phyloP scores from a whole-genome alignment of 1,140 invertebrate species.

The Antheraea mylitta region DNA sequence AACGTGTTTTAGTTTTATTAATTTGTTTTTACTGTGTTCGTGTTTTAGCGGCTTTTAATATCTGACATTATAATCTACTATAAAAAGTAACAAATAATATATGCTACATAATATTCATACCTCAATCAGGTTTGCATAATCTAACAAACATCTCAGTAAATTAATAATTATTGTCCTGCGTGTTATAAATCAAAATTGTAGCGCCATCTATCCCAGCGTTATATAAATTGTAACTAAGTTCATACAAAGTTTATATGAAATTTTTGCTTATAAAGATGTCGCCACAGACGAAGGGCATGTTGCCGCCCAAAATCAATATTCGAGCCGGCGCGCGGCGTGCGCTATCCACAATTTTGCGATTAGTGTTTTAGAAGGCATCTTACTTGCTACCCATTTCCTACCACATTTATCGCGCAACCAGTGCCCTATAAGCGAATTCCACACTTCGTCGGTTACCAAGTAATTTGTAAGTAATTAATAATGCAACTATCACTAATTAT shows the following conservation, averaged over 20 bases:
- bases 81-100: background rate
- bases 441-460: slow-evolving; percentile 35
- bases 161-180: background rate
- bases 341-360: slow-evolving; percentile 56
- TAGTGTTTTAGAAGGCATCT: slow-evolving; percentile 56
- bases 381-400: slow-evolving; percentile 50
- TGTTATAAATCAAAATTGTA: background rate
- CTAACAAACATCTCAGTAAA: background rate
- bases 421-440: slow-evolving; percentile 50
- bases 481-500: background rate
- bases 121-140: background rate
- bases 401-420: slow-evolving; percentile 49
- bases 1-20: no score
- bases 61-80: background rate
- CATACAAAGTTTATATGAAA: background rate
- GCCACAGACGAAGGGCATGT: slow-evolving; percentile 31
- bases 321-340: slow-evolving; percentile 38
- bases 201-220: background rate
- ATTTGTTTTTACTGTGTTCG: no score
- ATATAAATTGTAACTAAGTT: background rate
- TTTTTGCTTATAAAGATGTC: slow-evolving; percentile 33
- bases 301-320: slow-evolving; percentile 73
- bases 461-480: slow-evolving; percentile 11
- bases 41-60: background rate
- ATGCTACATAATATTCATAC: background rate